These are phyloP conservation scores for Epinotia nisella DNA, from an alignment of 2,888 invertebrate genomes.

Conservation along the genomic window DNA sequence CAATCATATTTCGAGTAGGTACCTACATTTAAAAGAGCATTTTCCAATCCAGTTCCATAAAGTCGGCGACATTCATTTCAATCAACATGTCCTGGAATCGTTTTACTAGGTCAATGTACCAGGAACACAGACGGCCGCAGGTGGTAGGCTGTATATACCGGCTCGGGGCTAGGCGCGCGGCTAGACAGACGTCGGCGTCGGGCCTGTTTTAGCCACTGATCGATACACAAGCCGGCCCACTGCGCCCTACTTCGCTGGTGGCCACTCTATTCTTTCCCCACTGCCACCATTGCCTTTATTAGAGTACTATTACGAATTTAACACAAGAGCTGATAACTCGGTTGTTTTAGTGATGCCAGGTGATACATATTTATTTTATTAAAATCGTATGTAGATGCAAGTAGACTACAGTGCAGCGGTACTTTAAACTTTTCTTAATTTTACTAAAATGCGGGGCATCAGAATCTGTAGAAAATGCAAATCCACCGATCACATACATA, in stretches of 20 bases:
- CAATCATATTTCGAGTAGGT: constrained; percentile 19
- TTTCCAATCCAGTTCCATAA: constrained; percentile 64
- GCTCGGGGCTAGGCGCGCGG: constrained; percentile 61
- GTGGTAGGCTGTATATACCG: constrained; percentile 65
- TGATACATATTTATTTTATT: neutral
- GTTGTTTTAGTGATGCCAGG: neutral
- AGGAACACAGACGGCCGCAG: constrained; percentile 64
- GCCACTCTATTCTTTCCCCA: constrained; percentile 69
- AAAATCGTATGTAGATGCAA: neutral
- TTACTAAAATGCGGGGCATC: neutral
- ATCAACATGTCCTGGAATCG: constrained; percentile 68
- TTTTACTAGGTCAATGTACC: constrained; percentile 76
- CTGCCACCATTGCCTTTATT: constrained; percentile 55
- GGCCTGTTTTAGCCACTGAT: constrained; percentile 78
- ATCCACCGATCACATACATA: neutral
- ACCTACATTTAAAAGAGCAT: constrained; percentile 47
- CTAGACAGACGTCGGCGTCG: constrained; percentile 71
- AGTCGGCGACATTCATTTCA: constrained; percentile 65
- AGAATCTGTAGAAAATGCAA: neutral
- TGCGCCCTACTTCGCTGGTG: constrained; percentile 75
- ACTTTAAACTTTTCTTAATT: neutral
- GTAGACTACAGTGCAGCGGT: no score
- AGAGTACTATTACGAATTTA: constrained; percentile 60
- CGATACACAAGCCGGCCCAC: constrained; percentile 73
- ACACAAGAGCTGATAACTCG: constrained; percentile 50